Base-by-base conservation (phyloP, 2,888 invertebrate genomes). In the Chironomus riparius region DNA sequence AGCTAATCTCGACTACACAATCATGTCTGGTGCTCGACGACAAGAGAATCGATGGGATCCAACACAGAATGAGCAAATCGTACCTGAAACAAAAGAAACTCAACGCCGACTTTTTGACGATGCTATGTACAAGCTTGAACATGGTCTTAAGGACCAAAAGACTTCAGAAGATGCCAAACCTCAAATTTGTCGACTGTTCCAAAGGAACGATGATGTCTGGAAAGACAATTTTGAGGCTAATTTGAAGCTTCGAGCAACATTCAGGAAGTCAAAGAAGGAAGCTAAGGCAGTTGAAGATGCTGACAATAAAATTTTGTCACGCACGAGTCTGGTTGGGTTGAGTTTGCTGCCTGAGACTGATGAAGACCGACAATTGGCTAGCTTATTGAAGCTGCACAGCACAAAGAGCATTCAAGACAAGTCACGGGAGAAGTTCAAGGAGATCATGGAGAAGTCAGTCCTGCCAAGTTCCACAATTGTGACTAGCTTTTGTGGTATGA, bases 21-120 rank as follows among this genome's bases (percentile, higher is more conserved):
- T 99, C 80, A 88, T 97, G 15, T 94, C 92, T 75, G 99, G 99
- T 0, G 98, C 98, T 2, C 87, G 96, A 79, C 86, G 99, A 0
- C 98, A 99, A 84, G 99, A 99, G 83, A 95, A 96, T 83, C 88
- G 99, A 78, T 99, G 98, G 97, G 98, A 99, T 85, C 97, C 99
- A 0, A 90, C 91, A 47, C 91, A 96, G 79, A 98, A 98, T 86
- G 97, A 93, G 70, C 98, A 98, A 82, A 89, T 95, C 77, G 93
- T 95, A 0, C 92, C 95, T 0, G 95, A 95, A 81, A 97, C 97
- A 0, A 95, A 97, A 81, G 93, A 95, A 82, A 90, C 91, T 0
- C 95, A 94, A 80, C 93, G 94, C 79, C 88, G 92, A 77, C 85
- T 99, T 77, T 95, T 94, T 80, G 94, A 95, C 80, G 98, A 99